Evolutionary conservation across 2,113 vertebrate species (phyloP).

Genomic region (Silurus asotus): DNA sequence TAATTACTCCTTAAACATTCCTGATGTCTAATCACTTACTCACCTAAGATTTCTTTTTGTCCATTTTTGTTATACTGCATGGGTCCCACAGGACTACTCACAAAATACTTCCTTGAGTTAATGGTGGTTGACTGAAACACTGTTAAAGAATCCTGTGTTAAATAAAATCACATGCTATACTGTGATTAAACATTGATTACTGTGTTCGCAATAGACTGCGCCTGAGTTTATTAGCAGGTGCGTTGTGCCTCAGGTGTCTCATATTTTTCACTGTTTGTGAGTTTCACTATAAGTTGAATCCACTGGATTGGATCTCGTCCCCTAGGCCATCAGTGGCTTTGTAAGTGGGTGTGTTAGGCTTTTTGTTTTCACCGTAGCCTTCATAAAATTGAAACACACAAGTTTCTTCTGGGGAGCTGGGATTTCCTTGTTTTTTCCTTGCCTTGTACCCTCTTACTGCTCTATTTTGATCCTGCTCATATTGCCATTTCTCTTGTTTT

Average conservation of each 20-base stretch:
- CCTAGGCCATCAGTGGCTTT: background rate
- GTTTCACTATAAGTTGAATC: background rate
- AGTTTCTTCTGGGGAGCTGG: slow-evolving; percentile 7
- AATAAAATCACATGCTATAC: background rate
- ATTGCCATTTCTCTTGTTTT: background rate
- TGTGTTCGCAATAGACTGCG: background rate
- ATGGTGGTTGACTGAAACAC: background rate
- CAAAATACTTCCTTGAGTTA: background rate
- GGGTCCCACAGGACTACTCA: background rate
- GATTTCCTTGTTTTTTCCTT: background rate
- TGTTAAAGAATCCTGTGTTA: background rate
- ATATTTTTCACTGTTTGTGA: slow-evolving; percentile 3
- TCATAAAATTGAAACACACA: background rate
- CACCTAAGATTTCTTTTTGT: background rate
- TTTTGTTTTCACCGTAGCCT: background rate
- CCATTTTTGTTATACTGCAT: background rate
- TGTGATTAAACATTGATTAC: background rate
- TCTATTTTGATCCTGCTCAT: slow-evolving; percentile 41
- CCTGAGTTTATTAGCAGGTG: background rate
- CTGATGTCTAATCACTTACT: background rate
- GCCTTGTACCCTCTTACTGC: background rate
- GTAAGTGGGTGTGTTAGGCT: background rate
- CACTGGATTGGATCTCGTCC: background rate
- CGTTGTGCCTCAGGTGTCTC: background rate
- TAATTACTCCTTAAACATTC: background rate